phyloP scores from a whole-genome alignment of 2,888 invertebrate species.

The Ellobium chinense region DNA sequence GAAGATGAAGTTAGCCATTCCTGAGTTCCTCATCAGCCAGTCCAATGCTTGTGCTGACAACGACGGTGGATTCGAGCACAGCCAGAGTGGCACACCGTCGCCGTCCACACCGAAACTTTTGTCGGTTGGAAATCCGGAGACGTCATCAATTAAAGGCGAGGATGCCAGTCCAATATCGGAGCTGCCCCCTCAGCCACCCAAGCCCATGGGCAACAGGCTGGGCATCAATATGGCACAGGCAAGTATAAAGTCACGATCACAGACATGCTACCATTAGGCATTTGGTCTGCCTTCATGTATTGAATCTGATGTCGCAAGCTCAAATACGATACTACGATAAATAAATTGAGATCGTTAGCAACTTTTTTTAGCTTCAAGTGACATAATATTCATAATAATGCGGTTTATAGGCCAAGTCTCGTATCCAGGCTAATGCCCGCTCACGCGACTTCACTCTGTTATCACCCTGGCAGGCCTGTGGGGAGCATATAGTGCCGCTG shows the following conservation, averaged over 20 bases:
- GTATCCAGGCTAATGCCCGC: no score
- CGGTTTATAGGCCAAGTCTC: no score
- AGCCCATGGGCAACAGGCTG: slow-evolving; percentile 54
- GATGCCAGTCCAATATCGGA: slow-evolving; percentile 43
- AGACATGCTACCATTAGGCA: no score
- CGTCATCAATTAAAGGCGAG: slow-evolving; percentile 49
- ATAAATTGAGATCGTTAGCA: no score
- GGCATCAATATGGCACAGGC: slow-evolving; percentile 69
- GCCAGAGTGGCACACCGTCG: slow-evolving; percentile 42
- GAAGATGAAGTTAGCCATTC: slow-evolving; percentile 39
- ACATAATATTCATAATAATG: no score
- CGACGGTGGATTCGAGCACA: slow-evolving; percentile 30
- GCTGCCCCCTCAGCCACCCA: slow-evolving; percentile 44
- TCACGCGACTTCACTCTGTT: no score
- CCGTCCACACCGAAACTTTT: slow-evolving; percentile 50
- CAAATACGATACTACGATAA: no score
- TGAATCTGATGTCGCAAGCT: no score
- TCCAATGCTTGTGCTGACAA: slow-evolving; percentile 37
- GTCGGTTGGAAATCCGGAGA: slow-evolving; percentile 33
- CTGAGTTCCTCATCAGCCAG: slow-evolving; percentile 52
- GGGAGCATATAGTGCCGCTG: no score
- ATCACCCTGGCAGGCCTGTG: no score
- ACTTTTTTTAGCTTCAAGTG: no score
- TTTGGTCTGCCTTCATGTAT: no score
- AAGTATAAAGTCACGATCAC: not conserved